These are phyloP conservation scores for Stegophylla sp. DNA, from an alignment of 2,888 invertebrate species.

Conservation along the genomic window DNA sequence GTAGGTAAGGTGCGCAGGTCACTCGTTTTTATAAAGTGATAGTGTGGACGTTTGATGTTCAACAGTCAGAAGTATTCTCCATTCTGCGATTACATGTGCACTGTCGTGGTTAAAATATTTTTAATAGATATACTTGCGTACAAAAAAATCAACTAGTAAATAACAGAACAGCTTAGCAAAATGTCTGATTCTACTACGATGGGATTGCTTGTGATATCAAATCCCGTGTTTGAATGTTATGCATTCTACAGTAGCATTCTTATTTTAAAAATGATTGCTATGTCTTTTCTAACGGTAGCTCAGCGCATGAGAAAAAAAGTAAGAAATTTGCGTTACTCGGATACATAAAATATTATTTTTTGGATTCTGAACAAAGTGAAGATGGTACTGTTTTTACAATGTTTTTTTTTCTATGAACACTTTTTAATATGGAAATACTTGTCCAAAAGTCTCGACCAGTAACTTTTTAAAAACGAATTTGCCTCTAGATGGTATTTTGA, in stretches of 20 bases:
- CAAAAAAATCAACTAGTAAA: neutral
- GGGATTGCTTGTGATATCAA: slow-evolving; percentile 61
- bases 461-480: no score
- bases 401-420: no score
- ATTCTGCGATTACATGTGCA: neutral
- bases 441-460: no score
- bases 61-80: slow-evolving; percentile 2
- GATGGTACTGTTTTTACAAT: no score
- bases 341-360: no score
- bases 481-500: no score
- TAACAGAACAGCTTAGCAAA: neutral
- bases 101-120: neutral
- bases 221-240: slow-evolving; percentile 62
- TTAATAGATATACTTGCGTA: neutral
- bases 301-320: slow-evolving; percentile 62
- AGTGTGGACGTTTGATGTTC: neutral
- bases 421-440: no score
- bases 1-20: neutral
- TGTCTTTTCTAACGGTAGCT: slow-evolving; percentile 61
- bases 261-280: slow-evolving; percentile 61
- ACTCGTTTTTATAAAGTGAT: slow-evolving; percentile 14
- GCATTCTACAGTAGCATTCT: slow-evolving; percentile 62
- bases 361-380: no score
- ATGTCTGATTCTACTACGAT: slow-evolving; percentile 18
- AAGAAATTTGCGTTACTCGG: slow-evolving; percentile 27